phyloP scores from a whole-genome alignment of 2,797 vertebrate genomes.

The Odontamblyopus rebecca region DNA sequence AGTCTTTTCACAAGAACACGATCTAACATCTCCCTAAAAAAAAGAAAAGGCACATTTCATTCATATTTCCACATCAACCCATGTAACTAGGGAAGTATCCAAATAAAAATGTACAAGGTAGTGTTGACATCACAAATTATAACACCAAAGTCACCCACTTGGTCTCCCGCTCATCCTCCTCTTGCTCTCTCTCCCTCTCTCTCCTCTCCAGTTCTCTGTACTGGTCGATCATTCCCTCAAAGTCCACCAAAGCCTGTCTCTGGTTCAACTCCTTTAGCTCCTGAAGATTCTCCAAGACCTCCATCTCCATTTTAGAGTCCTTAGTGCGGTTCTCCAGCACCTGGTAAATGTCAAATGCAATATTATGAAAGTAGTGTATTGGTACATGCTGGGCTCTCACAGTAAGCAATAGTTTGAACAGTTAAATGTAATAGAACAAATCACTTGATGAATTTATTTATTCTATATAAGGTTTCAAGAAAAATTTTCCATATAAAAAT shows the following conservation, averaged over 20 bases:
- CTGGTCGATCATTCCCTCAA: constrained; percentile 89
- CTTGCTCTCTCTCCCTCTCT: constrained; percentile 78
- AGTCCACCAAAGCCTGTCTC: constrained; percentile 93
- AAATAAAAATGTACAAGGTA: too few species aligned
- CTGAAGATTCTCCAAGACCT: constrained; percentile 95
- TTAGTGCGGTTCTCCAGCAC: constrained; percentile 96
- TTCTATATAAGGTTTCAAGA: background rate
- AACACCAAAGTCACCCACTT: constrained; percentile 73
- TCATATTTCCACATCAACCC: background rate
- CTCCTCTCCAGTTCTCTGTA: constrained; percentile 84
- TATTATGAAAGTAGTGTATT: background rate
- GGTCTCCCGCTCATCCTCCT: constrained; percentile 90
- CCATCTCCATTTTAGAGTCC: constrained; percentile 98
- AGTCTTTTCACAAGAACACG: constrained; percentile 80
- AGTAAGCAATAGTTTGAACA: background rate
- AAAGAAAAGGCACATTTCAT: background rate
- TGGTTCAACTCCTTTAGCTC: constrained; percentile 98
- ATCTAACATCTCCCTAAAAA: constrained; percentile 85
- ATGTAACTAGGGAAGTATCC: too few species aligned
- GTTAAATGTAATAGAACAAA: background rate
- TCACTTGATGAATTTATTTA: background rate
- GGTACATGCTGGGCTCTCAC: background rate
- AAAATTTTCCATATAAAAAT: background rate
- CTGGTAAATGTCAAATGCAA: constrained; percentile 55
- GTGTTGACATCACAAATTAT: too few species aligned